Conservation (phyloP, 2,888 invertebrate species). For the Girardia tigrina region DNA sequence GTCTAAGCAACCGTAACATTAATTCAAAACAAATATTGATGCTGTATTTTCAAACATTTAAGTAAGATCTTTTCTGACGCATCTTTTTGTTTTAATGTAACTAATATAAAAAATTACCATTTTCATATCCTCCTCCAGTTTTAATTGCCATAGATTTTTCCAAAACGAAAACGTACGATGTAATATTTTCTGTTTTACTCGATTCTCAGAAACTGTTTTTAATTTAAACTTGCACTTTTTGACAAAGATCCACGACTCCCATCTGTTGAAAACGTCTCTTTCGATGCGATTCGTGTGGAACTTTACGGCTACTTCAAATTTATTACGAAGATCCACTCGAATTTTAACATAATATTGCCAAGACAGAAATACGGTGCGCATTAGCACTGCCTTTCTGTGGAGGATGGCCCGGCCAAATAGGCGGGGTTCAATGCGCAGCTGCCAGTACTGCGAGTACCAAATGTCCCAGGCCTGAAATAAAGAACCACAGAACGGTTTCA, state of each 20-base stretch:
- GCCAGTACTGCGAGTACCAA: slow-evolving; percentile 14
- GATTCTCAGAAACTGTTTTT: no score
- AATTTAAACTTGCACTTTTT: neutral
- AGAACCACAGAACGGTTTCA: no score
- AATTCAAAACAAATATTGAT: no score
- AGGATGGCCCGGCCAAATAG: neutral
- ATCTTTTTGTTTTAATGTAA: no score
- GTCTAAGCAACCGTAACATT: no score
- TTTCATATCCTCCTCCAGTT: neutral
- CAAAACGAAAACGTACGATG: no score
- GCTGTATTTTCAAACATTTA: no score
- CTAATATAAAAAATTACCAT: neutral
- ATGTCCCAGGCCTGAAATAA: neutral
- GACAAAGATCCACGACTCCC: neutral
- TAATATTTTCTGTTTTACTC: no score
- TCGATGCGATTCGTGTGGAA: neutral
- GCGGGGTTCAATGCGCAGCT: neutral
- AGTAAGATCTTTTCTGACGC: no score
- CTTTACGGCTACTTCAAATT: neutral
- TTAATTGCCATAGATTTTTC: neutral
- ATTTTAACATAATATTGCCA: neutral
- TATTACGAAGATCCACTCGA: neutral
- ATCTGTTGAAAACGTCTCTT: neutral
- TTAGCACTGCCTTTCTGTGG: neutral
- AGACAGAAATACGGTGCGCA: neutral